Conservation (phyloP, 2,113 vertebrate species). For the Rhynchopsitta pachyrhyncha region DNA sequence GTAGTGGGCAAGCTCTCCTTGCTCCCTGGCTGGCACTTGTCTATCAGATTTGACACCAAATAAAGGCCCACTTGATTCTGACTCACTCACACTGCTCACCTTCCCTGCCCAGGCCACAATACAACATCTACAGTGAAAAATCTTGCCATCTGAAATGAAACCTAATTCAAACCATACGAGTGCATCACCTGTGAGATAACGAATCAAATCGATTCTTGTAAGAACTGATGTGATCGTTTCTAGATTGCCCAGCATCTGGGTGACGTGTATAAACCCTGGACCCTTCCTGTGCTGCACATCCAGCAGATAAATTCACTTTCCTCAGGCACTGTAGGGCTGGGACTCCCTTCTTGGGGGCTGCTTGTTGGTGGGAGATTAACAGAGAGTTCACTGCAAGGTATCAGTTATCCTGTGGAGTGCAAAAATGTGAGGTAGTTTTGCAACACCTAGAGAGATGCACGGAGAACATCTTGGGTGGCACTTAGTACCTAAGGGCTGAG, state of each 20-base stretch:
- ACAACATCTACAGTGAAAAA: not conserved
- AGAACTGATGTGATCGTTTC: not conserved
- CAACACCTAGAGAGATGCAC: not conserved
- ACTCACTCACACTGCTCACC: not conserved
- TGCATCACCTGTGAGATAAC: not conserved
- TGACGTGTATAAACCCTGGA: not conserved
- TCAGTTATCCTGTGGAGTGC: not conserved
- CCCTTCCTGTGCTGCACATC: not conserved
- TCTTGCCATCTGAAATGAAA: conserved; percentile 24
- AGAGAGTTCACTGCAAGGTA: not conserved
- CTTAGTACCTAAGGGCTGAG: not conserved
- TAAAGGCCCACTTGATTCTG: not conserved
- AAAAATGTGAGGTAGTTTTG: conserved; percentile 3
- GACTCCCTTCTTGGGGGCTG: not conserved
- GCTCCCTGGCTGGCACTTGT: not conserved
- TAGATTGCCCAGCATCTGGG: not conserved
- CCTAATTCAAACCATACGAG: not conserved
- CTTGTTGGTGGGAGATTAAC: not conserved
- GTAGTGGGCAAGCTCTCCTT: not conserved
- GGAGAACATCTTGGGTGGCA: not conserved
- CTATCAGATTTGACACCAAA: conserved; percentile 6
- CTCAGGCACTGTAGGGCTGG: not conserved
- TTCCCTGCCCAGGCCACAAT: not conserved
- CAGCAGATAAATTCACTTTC: not conserved
- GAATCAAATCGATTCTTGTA: not conserved